phyloP scores from a whole-genome alignment of 2,888 invertebrate species.

The Leptinotarsa peninsularis region DNA sequence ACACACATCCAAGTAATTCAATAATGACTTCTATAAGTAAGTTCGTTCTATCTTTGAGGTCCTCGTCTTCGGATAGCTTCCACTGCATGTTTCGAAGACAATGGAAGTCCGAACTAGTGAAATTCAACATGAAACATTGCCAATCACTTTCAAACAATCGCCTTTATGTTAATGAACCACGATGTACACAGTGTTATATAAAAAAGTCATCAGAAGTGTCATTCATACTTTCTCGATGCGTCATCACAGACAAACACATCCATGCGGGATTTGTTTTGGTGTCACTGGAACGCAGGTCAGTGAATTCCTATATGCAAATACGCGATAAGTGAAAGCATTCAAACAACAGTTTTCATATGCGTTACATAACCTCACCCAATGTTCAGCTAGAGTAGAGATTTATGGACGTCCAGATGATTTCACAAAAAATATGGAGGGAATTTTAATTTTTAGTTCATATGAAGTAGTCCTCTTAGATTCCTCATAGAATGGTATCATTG shows the following conservation, averaged over 20 bases:
- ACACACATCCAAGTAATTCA: too few relatives aligned
- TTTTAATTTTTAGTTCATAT: too few relatives aligned
- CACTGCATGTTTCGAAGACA: too few relatives aligned
- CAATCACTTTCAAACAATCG: too few relatives aligned
- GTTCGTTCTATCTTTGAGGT: too few relatives aligned
- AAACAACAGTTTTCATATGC: not conserved
- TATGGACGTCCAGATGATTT: not conserved
- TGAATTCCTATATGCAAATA: conserved; percentile 26
- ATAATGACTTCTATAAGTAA: too few relatives aligned
- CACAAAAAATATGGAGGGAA: not conserved
- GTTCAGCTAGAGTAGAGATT: not conserved
- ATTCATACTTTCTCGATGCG: conserved; percentile 5
- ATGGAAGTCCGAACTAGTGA: too few relatives aligned
- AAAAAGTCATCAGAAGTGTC: not conserved
- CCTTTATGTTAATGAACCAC: not conserved
- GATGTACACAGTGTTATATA: not conserved
- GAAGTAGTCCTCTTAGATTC: too few relatives aligned
- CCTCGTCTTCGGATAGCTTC: too few relatives aligned
- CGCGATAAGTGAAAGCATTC: conserved; percentile 25
- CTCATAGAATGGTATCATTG: too few relatives aligned
- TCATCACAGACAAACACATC: not conserved
- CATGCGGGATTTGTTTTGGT: conserved; percentile 12
- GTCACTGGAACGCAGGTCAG: conserved; percentile 30
- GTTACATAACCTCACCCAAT: not conserved
- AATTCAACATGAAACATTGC: too few relatives aligned